Evolutionary conservation across 1,140 invertebrate genomes (phyloP).

Genomic region (Zaprionus davidi): DNA sequence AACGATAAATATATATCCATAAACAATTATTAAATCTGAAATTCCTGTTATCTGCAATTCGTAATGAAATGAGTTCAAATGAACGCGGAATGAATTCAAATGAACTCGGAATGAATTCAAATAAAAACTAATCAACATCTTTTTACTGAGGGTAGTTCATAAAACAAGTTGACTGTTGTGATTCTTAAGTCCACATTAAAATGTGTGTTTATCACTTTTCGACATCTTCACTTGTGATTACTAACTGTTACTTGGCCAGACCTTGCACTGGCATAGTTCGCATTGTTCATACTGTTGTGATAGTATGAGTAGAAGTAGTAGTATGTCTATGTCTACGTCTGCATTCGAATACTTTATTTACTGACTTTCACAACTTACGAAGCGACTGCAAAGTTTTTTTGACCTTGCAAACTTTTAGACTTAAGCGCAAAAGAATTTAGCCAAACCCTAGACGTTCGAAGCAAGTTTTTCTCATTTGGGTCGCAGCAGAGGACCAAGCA

Average conservation of each 20-base stretch:
- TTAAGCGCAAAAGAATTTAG: constrained; percentile 65
- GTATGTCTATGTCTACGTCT: constrained; percentile 26
- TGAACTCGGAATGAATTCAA: not conserved
- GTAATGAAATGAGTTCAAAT: too few relatives aligned
- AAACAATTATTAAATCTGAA: too few relatives aligned
- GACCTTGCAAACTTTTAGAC: constrained; percentile 70
- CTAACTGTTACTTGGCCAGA: not conserved
- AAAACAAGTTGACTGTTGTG: not conserved
- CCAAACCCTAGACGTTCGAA: constrained; percentile 57
- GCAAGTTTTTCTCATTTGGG: constrained; percentile 54
- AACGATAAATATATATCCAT: too few relatives aligned
- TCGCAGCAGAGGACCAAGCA: constrained; percentile 15
- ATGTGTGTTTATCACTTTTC: constrained; percentile 5
- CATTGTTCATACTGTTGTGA: not conserved
- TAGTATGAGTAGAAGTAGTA: not conserved
- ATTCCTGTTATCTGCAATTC: too few relatives aligned
- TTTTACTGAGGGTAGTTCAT: not conserved
- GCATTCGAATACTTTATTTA: constrained; percentile 39
- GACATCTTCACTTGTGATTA: not conserved
- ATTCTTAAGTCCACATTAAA: not conserved
- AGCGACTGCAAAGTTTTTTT: constrained; percentile 62
- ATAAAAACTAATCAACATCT: not conserved
- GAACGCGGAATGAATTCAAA: accelerated
- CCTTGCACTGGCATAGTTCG: constrained; percentile 2
- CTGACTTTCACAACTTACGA: constrained; percentile 58